phyloP scores from a whole-genome alignment of 2,888 invertebrate genomes.

The Platyscelio sp. region DNA sequence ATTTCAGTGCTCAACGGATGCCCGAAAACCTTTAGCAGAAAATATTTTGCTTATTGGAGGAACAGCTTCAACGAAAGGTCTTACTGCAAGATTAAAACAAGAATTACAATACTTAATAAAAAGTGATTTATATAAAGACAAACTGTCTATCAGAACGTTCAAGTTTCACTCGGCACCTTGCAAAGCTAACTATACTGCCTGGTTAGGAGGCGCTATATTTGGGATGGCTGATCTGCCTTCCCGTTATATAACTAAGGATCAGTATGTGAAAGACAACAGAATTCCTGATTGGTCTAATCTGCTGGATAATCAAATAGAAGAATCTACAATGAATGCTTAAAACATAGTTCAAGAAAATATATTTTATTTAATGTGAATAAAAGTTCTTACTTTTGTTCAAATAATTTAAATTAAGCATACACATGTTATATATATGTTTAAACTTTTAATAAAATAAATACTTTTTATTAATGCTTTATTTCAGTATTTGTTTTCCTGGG shows the following conservation, averaged over 20 bases:
- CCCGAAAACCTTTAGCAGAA: conserved; percentile 91
- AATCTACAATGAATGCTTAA: conserved; percentile 33
- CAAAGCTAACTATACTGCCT: conserved; percentile 93
- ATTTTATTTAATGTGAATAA: conserved; percentile 4
- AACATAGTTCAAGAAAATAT: neutral
- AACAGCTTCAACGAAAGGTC: conserved; percentile 93
- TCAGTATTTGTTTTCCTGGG: no score
- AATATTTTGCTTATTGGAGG: conserved; percentile 96
- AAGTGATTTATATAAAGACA: conserved; percentile 88
- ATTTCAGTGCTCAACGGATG: conserved; percentile 92
- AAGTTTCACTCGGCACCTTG: conserved; percentile 94
- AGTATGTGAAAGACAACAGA: conserved; percentile 89
- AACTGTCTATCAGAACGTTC: conserved; percentile 89
- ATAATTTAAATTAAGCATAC: no score
- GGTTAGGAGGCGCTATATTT: conserved; percentile 94
- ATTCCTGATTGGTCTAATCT: conserved; percentile 94
- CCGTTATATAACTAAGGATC: conserved; percentile 91
- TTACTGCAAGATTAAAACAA: conserved; percentile 91
- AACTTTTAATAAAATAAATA: no score
- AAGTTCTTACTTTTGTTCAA: no score
- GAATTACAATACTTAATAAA: conserved; percentile 91
- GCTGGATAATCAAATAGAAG: conserved; percentile 86
- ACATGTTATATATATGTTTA: no score
- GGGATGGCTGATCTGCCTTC: conserved; percentile 91
- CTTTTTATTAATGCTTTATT: no score